Conservation (phyloP, 2,888 invertebrate species). For the Dynastes grantii region DNA sequence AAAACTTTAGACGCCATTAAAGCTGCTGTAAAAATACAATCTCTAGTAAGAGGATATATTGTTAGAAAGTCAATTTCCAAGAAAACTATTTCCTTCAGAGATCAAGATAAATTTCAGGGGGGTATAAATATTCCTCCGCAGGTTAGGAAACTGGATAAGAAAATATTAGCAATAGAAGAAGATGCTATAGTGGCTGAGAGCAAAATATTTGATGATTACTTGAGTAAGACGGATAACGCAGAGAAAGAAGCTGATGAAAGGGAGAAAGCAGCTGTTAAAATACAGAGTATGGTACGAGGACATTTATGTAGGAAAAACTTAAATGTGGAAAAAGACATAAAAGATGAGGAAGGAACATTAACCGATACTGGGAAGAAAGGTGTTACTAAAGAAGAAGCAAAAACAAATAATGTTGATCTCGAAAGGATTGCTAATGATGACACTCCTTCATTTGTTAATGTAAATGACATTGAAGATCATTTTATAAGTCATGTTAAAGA, state of each 20-base stretch:
- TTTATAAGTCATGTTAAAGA: neutral
- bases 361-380: too few relatives aligned
- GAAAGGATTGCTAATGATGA: neutral
- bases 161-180: neutral
- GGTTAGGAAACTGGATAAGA: neutral
- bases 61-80: neutral
- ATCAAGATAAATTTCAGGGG: neutral
- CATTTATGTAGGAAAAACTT: conserved; percentile 20
- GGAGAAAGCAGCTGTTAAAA: conserved; percentile 11
- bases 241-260: too few relatives aligned
- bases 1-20: neutral
- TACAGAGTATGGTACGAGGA: conserved; percentile 30
- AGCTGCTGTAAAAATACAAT: conserved; percentile 39
- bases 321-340: neutral
- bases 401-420: too few relatives aligned
- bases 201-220: neutral
- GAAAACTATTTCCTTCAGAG: neutral
- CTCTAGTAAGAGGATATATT: conserved; percentile 18
- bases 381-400: too few relatives aligned
- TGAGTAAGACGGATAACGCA: too few relatives aligned
- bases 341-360: too few relatives aligned
- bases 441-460: neutral
- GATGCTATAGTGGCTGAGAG: neutral
- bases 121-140: neutral
- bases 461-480: neutral